Evolutionary conservation across 2,888 invertebrate species (phyloP).

Genomic region (Nebria salina): DNA sequence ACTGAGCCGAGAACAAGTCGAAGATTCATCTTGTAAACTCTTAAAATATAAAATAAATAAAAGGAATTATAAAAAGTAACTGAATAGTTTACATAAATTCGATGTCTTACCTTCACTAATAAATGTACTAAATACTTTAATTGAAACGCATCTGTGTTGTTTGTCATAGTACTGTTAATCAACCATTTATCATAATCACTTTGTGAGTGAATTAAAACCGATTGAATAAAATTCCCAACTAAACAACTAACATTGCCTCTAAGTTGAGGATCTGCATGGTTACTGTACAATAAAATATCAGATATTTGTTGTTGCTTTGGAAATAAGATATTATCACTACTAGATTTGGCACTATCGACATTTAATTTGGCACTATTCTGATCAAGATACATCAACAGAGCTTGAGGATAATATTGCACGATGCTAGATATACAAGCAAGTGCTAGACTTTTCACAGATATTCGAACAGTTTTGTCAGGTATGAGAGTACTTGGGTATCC

Average conservation of each 20-base stretch:
- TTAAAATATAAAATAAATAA: conserved; percentile 58
- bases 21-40: conserved; percentile 79
- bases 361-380: conserved; percentile 62
- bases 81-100: neutral
- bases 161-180: conserved; percentile 54
- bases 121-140: conserved; percentile 66
- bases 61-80: neutral
- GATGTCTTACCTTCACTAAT: conserved; percentile 65
- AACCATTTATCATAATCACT: conserved; percentile 68
- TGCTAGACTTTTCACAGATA: conserved; percentile 91
- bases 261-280: conserved; percentile 84
- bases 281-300: conserved; percentile 76
- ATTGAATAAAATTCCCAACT: conserved; percentile 73
- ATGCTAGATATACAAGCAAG: conserved; percentile 82
- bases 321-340: conserved; percentile 26
- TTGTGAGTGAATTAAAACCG: conserved; percentile 68
- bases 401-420: conserved; percentile 76
- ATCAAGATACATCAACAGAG: conserved; percentile 74
- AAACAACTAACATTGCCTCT: conserved; percentile 76
- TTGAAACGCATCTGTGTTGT: conserved; percentile 44
- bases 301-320: conserved; percentile 68
- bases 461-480: conserved; percentile 80
- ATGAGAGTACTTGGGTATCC: conserved; percentile 69
- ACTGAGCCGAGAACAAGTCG: conserved; percentile 78
- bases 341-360: conserved; percentile 51